A percentile compares a stretch with the other conserved stretches of the same genome.
phyloP scores from a whole-genome alignment of 1,140 invertebrate genomes.

The Brachionus rubens region DNA sequence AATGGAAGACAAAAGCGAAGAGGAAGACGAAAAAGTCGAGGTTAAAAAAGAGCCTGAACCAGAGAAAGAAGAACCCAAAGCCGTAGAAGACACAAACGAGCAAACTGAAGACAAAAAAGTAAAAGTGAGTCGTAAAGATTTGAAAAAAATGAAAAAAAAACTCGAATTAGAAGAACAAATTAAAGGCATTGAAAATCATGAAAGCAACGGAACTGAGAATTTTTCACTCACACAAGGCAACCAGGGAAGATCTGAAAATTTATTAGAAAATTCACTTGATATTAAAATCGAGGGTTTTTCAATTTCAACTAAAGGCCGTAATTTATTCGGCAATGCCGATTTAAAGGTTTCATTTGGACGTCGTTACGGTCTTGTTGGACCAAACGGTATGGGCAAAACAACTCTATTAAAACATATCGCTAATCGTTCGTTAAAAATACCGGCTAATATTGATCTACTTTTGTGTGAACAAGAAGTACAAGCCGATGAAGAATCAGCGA shows the following conservation, averaged over 20 bases:
- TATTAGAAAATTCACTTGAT: constrained; percentile 88
- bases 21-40: background rate
- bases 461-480: constrained; percentile 98
- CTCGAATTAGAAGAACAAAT: constrained; percentile 1
- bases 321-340: constrained; percentile 93
- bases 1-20: background rate
- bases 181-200: background rate
- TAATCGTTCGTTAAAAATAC: constrained; percentile 81
- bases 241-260: constrained; percentile 74
- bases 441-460: constrained; percentile 91
- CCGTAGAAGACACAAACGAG: background rate
- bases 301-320: constrained; percentile 93
- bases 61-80: background rate
- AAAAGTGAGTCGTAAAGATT: constrained; percentile 34
- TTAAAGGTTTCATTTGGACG: constrained; percentile 86
- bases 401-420: constrained; percentile 89
- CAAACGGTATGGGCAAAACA: constrained; percentile 96
- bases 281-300: constrained; percentile 97
- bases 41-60: background rate
- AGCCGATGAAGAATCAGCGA: constrained; percentile 83
- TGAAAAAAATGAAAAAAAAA: constrained; percentile 45
- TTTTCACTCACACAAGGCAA: constrained; percentile 89
- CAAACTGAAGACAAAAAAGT: constrained; percentile 5
- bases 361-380: constrained; percentile 94
- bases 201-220: constrained; percentile 65